phyloP scores from a whole-genome alignment of 2,888 invertebrate species.

The Chaitophorus viminalis region DNA sequence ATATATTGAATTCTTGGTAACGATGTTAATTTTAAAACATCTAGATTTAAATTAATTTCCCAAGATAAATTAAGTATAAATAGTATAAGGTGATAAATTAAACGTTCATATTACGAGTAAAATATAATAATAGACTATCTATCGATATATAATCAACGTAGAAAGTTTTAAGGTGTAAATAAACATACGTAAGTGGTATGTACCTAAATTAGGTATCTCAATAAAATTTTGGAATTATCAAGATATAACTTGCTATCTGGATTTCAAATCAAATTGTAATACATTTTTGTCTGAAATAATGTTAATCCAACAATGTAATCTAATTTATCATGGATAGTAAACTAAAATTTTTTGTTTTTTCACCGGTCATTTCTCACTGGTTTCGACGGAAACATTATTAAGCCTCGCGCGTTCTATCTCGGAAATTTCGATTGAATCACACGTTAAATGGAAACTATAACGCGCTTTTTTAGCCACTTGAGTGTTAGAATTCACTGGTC shows the following conservation, averaged over 20 bases:
- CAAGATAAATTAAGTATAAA: too few species aligned
- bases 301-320: not conserved
- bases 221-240: not conserved
- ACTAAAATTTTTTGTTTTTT: too few species aligned
- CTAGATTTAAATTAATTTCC: too few species aligned
- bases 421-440: not conserved
- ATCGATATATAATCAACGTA: not conserved
- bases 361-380: not conserved
- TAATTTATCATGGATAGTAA: not conserved
- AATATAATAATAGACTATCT: too few species aligned
- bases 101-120: too few species aligned
- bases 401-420: not conserved
- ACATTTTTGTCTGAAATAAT: not conserved
- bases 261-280: not conserved
- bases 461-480: not conserved
- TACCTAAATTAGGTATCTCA: not conserved
- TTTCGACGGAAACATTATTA: not conserved
- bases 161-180: not conserved
- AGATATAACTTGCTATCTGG: not conserved
- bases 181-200: not conserved
- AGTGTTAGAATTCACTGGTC: not conserved
- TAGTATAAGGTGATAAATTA: too few species aligned
- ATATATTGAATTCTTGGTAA: too few species aligned
- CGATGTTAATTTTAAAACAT: too few species aligned
- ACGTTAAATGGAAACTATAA: not conserved